Conservation (phyloP, 2,113 vertebrate species). For the Sciurus niger region DNA sequence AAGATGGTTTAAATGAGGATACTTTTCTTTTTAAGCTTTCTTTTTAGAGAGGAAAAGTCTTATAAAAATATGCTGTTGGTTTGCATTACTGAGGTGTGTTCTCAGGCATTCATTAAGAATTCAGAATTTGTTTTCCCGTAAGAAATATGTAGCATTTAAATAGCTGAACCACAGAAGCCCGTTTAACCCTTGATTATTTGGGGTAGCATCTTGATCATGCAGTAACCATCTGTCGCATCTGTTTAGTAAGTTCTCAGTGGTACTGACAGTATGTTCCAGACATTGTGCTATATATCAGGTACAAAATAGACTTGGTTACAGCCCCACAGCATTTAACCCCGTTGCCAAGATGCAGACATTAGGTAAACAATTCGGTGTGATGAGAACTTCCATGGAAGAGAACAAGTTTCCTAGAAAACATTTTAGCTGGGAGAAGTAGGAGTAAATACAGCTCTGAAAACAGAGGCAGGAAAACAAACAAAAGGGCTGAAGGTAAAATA, state of each 20-base stretch:
- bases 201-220: not conserved
- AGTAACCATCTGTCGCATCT: not conserved
- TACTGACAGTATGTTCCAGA: not conserved
- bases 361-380: not conserved
- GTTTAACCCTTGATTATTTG: not conserved
- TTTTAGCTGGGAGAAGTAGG: not conserved
- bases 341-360: not conserved
- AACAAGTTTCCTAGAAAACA: not conserved
- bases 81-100: not conserved
- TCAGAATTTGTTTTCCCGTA: not conserved
- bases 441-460: not conserved
- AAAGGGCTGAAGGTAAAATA: not conserved
- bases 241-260: not conserved
- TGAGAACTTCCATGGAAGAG: not conserved
- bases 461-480: not conserved
- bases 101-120: not conserved
- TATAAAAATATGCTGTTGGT: not conserved
- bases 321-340: not conserved
- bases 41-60: slow-evolving; percentile 29
- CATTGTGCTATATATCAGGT: not conserved
- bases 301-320: not conserved
- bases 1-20: not conserved
- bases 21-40: not conserved
- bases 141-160: not conserved
- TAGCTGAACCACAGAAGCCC: not conserved